A percentile compares a stretch with the other conserved stretches of the same genome.
phyloP scores from a whole-genome alignment of 2,113 vertebrate species.

The Glaucidium brasilianum region DNA sequence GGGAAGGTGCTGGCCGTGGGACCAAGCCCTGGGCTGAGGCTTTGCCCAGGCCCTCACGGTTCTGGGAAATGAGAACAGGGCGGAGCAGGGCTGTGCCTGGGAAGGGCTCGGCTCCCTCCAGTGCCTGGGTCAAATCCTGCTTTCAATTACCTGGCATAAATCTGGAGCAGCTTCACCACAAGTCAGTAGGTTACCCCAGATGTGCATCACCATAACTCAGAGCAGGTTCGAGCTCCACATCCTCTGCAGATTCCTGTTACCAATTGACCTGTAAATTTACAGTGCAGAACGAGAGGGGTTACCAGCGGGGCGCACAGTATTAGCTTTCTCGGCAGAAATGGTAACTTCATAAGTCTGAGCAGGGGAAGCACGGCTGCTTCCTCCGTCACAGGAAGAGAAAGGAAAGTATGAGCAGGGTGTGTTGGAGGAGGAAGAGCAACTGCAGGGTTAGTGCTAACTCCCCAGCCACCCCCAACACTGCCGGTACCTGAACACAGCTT shows the following conservation, averaged over 20 bases:
- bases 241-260: background rate
- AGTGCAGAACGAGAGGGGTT: background rate
- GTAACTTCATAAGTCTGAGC: background rate
- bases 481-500: background rate
- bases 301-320: background rate
- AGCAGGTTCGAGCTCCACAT: background rate
- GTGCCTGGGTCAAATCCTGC: background rate
- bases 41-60: background rate
- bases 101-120: background rate
- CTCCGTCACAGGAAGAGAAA: background rate
- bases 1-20: background rate
- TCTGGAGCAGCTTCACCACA: background rate
- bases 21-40: background rate
- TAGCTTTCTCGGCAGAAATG: background rate
- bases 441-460: background rate
- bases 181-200: background rate
- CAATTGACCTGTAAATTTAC: background rate
- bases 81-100: background rate
- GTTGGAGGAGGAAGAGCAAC: background rate
- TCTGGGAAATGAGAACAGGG: background rate
- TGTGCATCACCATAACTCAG: background rate
- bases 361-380: background rate
- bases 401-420: background rate
- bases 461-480: background rate
- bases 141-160: slow-evolving; percentile 1